These are phyloP conservation scores for Thamnophis elegans DNA, from an alignment of 2,797 vertebrate species.

Conservation along the genomic window DNA sequence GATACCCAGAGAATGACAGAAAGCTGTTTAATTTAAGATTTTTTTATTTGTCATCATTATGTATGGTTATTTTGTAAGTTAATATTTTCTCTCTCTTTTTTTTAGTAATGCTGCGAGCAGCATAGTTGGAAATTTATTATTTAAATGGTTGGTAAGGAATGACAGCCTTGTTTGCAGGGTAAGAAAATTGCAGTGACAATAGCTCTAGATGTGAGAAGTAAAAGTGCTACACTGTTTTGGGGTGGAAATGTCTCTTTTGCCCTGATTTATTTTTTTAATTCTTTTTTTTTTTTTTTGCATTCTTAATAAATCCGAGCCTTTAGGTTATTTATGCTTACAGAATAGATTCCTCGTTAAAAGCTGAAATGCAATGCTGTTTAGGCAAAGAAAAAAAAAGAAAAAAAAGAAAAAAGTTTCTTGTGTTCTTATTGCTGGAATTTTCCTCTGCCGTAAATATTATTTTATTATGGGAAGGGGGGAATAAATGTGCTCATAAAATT, in stretches of 20 bases:
- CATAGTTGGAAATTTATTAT: slow-evolving; percentile 80
- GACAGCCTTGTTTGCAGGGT: slow-evolving; percentile 71
- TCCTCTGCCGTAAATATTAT: slow-evolving; percentile 19
- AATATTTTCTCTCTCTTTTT: slow-evolving; percentile 70
- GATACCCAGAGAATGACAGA: slow-evolving; percentile 46
- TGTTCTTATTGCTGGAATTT: slow-evolving; percentile 44
- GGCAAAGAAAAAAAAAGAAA: slow-evolving; percentile 35
- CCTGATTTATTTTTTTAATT: slow-evolving; percentile 57
- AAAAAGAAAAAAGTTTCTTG: slow-evolving; percentile 34
- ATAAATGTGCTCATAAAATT: background rate
- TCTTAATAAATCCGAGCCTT: slow-evolving; percentile 67
- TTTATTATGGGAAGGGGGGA: slow-evolving; percentile 14
- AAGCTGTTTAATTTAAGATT: slow-evolving; percentile 78
- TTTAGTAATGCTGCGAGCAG: slow-evolving; percentile 94
- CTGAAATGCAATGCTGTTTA: slow-evolving; percentile 49
- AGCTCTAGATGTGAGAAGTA: slow-evolving; percentile 64
- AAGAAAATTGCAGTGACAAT: slow-evolving; percentile 62
- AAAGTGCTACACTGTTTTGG: slow-evolving; percentile 65
- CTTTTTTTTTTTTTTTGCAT: slow-evolving; percentile 66
- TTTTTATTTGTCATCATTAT: slow-evolving; percentile 79
- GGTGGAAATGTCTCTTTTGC: slow-evolving; percentile 58
- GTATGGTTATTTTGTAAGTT: slow-evolving; percentile 84
- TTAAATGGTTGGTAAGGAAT: slow-evolving; percentile 83
- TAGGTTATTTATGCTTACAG: slow-evolving; percentile 80
- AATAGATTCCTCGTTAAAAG: slow-evolving; percentile 64